Conservation (phyloP, 2,888 invertebrate species). For the Mechanitis messenoides region DNA sequence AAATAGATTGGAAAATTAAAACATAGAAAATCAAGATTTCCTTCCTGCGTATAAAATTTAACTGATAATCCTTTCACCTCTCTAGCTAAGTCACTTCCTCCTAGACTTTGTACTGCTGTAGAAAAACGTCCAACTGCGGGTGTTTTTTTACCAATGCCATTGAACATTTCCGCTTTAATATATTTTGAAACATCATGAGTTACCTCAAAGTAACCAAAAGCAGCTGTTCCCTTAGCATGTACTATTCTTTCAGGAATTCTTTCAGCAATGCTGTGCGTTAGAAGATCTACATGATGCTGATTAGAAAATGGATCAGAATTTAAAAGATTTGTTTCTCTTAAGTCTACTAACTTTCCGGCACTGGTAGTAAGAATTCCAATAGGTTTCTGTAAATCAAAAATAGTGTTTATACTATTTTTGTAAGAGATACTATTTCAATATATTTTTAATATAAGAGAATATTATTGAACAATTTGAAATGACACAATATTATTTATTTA, state of each 20-base stretch:
- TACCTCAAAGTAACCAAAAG: conserved; percentile 88
- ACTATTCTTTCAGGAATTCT: conserved; percentile 94
- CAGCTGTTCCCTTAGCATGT: conserved; percentile 93
- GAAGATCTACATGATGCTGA: conserved; percentile 33
- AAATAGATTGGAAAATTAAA: conserved; percentile 92
- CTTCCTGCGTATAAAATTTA: conserved; percentile 93
- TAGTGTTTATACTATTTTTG: neutral
- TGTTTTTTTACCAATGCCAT: conserved; percentile 83
- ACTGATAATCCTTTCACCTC: conserved; percentile 91
- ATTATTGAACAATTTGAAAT: conserved; percentile 1
- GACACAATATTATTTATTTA: too few species aligned
- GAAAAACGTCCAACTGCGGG: conserved; percentile 85
- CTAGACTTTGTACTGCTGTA: conserved; percentile 86
- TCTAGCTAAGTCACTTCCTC: conserved; percentile 88
- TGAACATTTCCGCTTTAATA: conserved; percentile 84
- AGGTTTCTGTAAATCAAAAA: conserved; percentile 52
- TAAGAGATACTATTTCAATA: conserved; percentile 2
- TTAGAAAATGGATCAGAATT: conserved; percentile 76
- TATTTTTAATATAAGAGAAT: conserved; percentile 1
- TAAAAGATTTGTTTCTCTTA: conserved; percentile 81
- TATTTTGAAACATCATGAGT: conserved; percentile 88
- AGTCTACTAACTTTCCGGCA: conserved; percentile 85
- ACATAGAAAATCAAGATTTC: conserved; percentile 91
- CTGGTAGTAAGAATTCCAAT: conserved; percentile 81
- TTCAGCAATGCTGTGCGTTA: conserved; percentile 86